Percentiles rank a stretch among this genome's conserved stretches.
Evolutionary conservation across 2,888 invertebrate genomes (phyloP).

Genomic region (Anoplius nigerrimus): DNA sequence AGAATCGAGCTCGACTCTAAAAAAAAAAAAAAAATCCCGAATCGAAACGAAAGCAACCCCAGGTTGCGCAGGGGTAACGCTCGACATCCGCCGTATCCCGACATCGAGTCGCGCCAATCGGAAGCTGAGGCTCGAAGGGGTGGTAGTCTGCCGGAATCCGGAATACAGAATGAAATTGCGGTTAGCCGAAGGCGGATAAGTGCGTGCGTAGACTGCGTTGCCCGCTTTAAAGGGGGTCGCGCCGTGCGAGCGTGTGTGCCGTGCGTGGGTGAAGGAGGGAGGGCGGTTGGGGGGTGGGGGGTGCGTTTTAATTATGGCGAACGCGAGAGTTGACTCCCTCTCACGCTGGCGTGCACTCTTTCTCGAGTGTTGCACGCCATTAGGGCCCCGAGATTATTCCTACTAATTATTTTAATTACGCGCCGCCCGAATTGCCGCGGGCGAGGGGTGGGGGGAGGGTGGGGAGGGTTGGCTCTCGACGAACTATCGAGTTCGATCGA

Average conservation of each 20-base stretch:
- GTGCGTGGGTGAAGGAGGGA: constrained; percentile 24
- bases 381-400: constrained; percentile 63
- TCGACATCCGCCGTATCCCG: no score
- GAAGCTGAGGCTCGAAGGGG: no score
- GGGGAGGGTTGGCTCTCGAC: neutral
- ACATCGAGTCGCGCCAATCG: no score
- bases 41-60: no score
- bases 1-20: no score
- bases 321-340: constrained; percentile 23
- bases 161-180: no score
- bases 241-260: no score
- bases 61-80: no score
- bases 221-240: constrained; percentile 31
- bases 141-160: no score
- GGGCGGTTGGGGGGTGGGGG: neutral
- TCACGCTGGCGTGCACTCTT: constrained; percentile 28
- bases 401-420: constrained; percentile 70
- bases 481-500: constrained; percentile 1
- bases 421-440: constrained; percentile 25
- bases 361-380: constrained; percentile 57
- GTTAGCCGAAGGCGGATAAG: neutral
- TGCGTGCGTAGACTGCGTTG: constrained; percentile 14
- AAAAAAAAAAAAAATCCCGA: no score
- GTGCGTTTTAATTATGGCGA: constrained; percentile 67
- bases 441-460: neutral